A percentile compares a stretch with the other conserved stretches of the same genome.
Conservation (phyloP, 2,888 invertebrate species). For the Tipula unca region DNA sequence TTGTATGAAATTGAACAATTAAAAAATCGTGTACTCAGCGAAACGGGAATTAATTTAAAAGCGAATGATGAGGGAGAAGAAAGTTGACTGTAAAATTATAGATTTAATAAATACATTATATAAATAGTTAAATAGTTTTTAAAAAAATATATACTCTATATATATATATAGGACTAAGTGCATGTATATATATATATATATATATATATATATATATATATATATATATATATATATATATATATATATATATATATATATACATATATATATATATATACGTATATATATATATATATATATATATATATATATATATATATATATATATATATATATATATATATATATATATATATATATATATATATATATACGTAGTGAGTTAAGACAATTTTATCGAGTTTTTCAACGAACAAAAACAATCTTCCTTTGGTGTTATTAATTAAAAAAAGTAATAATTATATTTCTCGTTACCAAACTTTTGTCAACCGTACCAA, state of each 20-base stretch:
- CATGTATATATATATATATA: neutral
- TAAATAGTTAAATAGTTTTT: neutral
- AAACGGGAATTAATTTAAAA: conserved; percentile 48
- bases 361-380: too few species aligned
- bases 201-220: neutral
- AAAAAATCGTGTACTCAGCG: conserved; percentile 54
- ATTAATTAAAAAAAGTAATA: neutral
- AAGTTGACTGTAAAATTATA: conserved; percentile 24
- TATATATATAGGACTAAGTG: neutral
- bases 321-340: neutral
- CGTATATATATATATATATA: neutral
- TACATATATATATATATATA: neutral
- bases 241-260: neutral
- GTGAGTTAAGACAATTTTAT: neutral
- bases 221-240: neutral
- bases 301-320: neutral
- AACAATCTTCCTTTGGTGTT: neutral
- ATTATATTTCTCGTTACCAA: too few species aligned
- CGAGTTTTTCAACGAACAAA: conserved; percentile 9
- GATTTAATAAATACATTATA: neutral
- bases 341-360: neutral
- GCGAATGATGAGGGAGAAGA: neutral
- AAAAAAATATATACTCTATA: neutral
- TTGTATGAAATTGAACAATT: conserved; percentile 58
- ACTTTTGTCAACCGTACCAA: too few species aligned